Base-by-base conservation (phyloP, 2,113 vertebrate species). In the Callipepla californica region DNA sequence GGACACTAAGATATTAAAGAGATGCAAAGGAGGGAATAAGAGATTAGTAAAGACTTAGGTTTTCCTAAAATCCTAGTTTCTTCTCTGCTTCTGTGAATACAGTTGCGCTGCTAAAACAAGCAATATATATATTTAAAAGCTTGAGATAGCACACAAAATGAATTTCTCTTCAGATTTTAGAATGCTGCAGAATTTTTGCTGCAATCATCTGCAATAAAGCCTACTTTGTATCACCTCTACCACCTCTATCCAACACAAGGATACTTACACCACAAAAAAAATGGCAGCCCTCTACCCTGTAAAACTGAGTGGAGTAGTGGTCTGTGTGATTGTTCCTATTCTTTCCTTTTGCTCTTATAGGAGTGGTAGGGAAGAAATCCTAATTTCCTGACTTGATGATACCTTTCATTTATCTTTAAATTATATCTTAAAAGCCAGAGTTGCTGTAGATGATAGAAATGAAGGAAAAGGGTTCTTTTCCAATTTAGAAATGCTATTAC, bases 401-500 rank as follows among this genome's bases (percentile, higher is more conserved):
- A 51, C 78, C 85, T 95, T 96, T 92, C 75, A 87, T 85, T 95
- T 87, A 26, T 82, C 66, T 30, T 89, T 77, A 96, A 96, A 96
- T 97, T 93, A 68, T n/a, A 44, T 86, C 94, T 96, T 95, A 92
- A 96, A 93, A 96, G 89, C 38, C 38, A 42, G 19, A 79, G 66
- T 76, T 89, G 93, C 93, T 90, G 21, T 14, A 5, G 9, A 68
- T 76, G 86, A 85, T 68, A 83, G 67, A 87, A 91, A 93, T 36
- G 30, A 95, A 80, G 78, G 89, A 69, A 93, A 84, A 80, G 87
- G 81, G 78, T 84, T 85, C 77, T 91, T 65, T 18, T 84, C 36
- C 94, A 94, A 80, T 97, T 95, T 89, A 69, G 90, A 89, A 94
- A 87, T n/a, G 72, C 80, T 87, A 58, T 95, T 95, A 91, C 90